Conservation (phyloP, 2,797 vertebrate species). For the Nyctibius grandis region DNA sequence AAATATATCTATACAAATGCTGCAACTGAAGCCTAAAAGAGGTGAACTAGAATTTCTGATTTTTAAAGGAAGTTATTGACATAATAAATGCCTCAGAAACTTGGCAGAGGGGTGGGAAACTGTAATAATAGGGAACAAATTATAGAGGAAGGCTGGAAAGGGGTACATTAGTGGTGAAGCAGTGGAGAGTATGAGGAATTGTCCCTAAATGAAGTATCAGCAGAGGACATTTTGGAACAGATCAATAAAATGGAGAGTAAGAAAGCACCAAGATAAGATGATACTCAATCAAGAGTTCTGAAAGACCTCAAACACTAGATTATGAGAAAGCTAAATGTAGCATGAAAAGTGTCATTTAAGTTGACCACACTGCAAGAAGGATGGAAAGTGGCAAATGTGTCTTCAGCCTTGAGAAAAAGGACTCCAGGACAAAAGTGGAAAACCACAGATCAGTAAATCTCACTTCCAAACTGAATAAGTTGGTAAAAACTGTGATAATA, state of each 20-base stretch:
- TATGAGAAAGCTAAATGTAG: conserved; percentile 61
- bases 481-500: conserved; percentile 52
- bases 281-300: conserved; percentile 44
- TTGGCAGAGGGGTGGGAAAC: conserved; percentile 45
- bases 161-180: conserved; percentile 47
- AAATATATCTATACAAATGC: conserved; percentile 26
- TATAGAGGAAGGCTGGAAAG: conserved; percentile 24
- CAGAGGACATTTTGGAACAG: conserved; percentile 49
- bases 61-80: conserved; percentile 50
- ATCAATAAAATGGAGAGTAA: conserved; percentile 51
- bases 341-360: conserved; percentile 36
- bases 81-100: conserved; percentile 53
- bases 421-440: conserved; percentile 23
- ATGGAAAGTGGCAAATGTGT: conserved; percentile 26
- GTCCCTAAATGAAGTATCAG: conserved; percentile 61
- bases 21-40: conserved; percentile 11
- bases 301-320: conserved; percentile 50
- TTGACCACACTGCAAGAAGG: conserved; percentile 34
- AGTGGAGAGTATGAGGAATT: conserved; percentile 38
- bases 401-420: conserved; percentile 61
- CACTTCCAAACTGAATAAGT: conserved; percentile 14
- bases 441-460: conserved; percentile 30
- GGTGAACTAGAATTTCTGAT: conserved; percentile 17
- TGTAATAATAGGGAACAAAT: conserved; percentile 43
- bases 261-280: conserved; percentile 51